These are phyloP conservation scores for Sebastes glaucus DNA, from an alignment of 2,797 vertebrate species.

Conservation along the genomic window DNA sequence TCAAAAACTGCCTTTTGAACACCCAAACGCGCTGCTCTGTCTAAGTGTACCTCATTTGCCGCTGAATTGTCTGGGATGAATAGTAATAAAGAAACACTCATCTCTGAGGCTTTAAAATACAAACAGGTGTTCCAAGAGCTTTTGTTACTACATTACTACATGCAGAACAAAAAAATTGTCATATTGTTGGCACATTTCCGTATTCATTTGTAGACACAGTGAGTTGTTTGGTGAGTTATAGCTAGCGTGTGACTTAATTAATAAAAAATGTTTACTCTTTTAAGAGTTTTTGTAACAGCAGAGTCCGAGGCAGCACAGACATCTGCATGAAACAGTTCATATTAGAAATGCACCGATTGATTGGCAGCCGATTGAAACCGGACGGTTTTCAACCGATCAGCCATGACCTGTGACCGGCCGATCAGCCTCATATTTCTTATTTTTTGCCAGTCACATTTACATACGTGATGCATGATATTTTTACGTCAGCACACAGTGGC, in stretches of 20 bases:
- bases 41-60: slow-evolving; percentile 14
- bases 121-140: slow-evolving; percentile 33
- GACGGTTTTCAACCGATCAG: too few relatives aligned
- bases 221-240: not conserved
- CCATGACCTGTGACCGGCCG: too few relatives aligned
- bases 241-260: not conserved
- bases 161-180: not conserved
- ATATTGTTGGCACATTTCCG: not conserved
- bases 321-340: not conserved
- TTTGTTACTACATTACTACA: slow-evolving; percentile 2
- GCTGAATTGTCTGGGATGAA: slow-evolving; percentile 27
- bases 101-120: slow-evolving; percentile 11
- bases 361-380: not conserved
- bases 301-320: not conserved
- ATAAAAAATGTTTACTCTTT: not conserved
- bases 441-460: too few relatives aligned
- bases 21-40: not conserved
- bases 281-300: not conserved
- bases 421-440: too few relatives aligned
- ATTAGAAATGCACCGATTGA: not conserved
- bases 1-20: slow-evolving; percentile 28
- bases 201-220: not conserved
- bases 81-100: slow-evolving; percentile 20
- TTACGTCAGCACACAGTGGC: too few relatives aligned
- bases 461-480: too few relatives aligned